Conservation (phyloP, 2,797 vertebrate species). For the Enteromius anoplus region DNA sequence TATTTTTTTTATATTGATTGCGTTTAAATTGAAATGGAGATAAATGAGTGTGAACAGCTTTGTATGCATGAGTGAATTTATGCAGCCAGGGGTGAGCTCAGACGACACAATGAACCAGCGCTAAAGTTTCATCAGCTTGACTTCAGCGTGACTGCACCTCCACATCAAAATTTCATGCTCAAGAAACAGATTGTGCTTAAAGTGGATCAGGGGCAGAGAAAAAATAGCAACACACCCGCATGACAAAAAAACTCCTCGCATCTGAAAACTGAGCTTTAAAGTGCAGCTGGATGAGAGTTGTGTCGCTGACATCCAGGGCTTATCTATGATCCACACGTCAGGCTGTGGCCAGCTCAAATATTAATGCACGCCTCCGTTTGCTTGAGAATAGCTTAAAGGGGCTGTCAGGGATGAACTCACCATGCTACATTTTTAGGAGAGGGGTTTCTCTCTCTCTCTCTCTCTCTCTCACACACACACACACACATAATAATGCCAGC, state of each 20-base stretch:
- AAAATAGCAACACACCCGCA: constrained; percentile 15
- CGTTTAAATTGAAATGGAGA: neutral
- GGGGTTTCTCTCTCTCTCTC: neutral
- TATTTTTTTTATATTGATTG: neutral
- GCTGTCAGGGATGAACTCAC: constrained; percentile 23
- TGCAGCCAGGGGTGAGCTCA: neutral
- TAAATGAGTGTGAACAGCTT: constrained; percentile 2
- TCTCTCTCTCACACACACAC: neutral
- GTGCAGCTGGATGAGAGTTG: constrained; percentile 22
- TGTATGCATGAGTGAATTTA: constrained; percentile 2
- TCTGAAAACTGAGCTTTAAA: constrained; percentile 33
- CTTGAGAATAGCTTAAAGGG: constrained; percentile 32
- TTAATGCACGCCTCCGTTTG: constrained; percentile 38
- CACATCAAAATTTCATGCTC: constrained; percentile 19
- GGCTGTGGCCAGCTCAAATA: constrained; percentile 42
- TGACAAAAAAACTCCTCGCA: constrained; percentile 2
- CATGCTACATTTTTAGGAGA: constrained; percentile 23
- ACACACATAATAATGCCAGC: neutral
- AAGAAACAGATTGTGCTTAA: constrained; percentile 19
- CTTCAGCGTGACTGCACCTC: neutral
- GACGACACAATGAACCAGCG: neutral
- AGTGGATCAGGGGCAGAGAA: constrained; percentile 17
- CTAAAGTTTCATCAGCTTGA: neutral
- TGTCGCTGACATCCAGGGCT: neutral
- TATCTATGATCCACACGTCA: constrained; percentile 37